Evolutionary conservation across 2,888 invertebrate genomes (phyloP), one percentile per base, ranked within the genome.

Genomic region (Euplexia lucipara): DNA sequence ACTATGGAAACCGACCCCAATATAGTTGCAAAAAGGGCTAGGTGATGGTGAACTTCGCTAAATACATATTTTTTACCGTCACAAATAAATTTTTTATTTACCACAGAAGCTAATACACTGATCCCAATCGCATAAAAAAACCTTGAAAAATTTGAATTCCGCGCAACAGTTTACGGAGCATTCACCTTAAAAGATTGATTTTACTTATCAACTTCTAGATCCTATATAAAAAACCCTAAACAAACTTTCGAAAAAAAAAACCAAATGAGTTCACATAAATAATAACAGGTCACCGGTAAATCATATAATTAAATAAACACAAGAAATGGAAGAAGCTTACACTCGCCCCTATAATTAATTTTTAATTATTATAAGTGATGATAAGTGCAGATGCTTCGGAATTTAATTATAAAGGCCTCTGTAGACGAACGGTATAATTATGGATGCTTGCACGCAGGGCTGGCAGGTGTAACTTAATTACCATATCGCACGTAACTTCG

Each of bases 341-440:
- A 61, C 65, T 67, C 68, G 48, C 67, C 72, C 66, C 76, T 72
- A 68, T 83, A 83, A 88, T 89, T 86, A 86, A 86, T 85, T 88
- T 88, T 89, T 90, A 86, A 90, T 90, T 86, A 87, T 83, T 79
- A 71, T 84, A 85, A 87, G 86, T 83, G 88, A 89, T 86, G 87
- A 89, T 88, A 88, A 86, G 85, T 85, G 83, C 84, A 85, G 88
- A 86, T 90, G 82, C 83, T 84, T 84, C 80, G 81, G 79, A 78
- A 85, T 86, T 86, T 89, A 89, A 90, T 90, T 89, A 88, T 83
- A 79, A 84, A 70, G 81, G 77, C 62, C 75, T 48, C 26, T 52
- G 65, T 67, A 66, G 71, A 62, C 75, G 70, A 80, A 83, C 79
- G 75, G 80, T 82, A 81, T 89, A 87, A 90, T 90, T 89, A 89